A percentile compares a stretch with the other conserved stretches of the same genome.
These are phyloP conservation scores for Hirundo rustica DNA, from an alignment of 2,797 vertebrate genomes.

Conservation along the genomic window DNA sequence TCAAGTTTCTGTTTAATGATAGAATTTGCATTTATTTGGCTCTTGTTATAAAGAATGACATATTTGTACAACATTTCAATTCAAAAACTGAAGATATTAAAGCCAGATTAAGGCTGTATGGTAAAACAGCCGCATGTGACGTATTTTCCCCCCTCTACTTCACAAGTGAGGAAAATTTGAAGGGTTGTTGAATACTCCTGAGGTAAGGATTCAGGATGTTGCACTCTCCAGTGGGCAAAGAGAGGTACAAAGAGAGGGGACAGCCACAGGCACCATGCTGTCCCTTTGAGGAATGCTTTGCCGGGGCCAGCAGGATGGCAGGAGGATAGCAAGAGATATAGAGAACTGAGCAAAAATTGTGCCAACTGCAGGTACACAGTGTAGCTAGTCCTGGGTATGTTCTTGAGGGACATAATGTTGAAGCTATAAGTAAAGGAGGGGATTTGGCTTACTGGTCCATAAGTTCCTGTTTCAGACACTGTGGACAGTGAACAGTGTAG, in stretches of 20 bases:
- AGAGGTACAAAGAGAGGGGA: rapidly evolving
- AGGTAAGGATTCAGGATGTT: background rate
- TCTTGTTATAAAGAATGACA: slow-evolving; percentile 45
- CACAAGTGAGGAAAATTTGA: background rate
- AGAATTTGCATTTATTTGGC: slow-evolving; percentile 45
- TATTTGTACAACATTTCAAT: slow-evolving; percentile 38
- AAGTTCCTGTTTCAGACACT: background rate
- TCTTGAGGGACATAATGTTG: background rate
- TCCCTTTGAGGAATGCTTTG: rapidly evolving
- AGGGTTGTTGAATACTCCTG: background rate
- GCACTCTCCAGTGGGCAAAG: rapidly evolving
- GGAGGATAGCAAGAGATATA: background rate
- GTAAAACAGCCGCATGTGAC: background rate
- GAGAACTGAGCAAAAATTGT: background rate
- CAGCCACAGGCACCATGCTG: rapidly evolving
- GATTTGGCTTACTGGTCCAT: background rate
- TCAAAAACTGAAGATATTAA: slow-evolving; percentile 1
- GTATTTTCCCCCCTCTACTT: background rate
- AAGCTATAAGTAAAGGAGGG: background rate
- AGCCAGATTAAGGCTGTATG: background rate
- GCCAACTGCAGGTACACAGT: background rate
- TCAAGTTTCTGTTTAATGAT: slow-evolving; percentile 27
- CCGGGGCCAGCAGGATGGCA: background rate
- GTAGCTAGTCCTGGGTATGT: background rate
- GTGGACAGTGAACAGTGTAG: background rate